Base-by-base conservation (phyloP, 2,113 vertebrate species). In the Pholis gunnellus region DNA sequence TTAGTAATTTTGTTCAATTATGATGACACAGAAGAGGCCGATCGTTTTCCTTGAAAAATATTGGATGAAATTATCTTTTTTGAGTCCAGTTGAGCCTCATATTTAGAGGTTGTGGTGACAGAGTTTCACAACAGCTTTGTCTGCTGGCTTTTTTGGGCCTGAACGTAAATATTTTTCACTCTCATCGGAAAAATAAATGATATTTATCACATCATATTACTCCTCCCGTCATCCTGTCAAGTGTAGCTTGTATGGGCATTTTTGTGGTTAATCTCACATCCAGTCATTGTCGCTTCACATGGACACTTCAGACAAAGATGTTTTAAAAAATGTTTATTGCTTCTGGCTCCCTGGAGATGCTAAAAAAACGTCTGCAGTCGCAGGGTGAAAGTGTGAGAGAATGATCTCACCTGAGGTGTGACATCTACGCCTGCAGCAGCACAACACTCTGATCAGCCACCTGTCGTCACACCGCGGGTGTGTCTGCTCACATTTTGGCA, bases 401-500 rank as follows among this genome's bases (percentile, higher is more conserved):
- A 73, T 64, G 36, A 82, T 91, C 89, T 92, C 92, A 90, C 83
- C 86, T 84, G 72, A 79, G 80, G 92, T 89, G 92, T 68, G 87
- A 88, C 87, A 77, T 78, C 56, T 61, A 42, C 48, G 69, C 38
- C 64, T 67, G 25, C 34, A 7, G 25, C 78, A 69, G 31, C 82
- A 66, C 34, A 77, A 67, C 67, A 70, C 38, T 14, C 36, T 76
- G 59, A 69, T 59, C 73, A 60, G 66, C 84, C 85, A 83, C 84
- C 84, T 90, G 87, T 72, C 86, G 71, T 85, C 83, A 59, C 85
- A 56, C 56, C 77, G 27, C 31, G 20, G 0, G 27, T 27, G 69
- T 65, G 46, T 81, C 60, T 9, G 18, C 17, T 34, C 64, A 61
- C 44, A 54, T 50, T 70, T 36, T 56, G 50, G 48, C 52, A 50